Conservation (phyloP, 2,797 vertebrate species). For the Hippopotamyrus pictus region DNA sequence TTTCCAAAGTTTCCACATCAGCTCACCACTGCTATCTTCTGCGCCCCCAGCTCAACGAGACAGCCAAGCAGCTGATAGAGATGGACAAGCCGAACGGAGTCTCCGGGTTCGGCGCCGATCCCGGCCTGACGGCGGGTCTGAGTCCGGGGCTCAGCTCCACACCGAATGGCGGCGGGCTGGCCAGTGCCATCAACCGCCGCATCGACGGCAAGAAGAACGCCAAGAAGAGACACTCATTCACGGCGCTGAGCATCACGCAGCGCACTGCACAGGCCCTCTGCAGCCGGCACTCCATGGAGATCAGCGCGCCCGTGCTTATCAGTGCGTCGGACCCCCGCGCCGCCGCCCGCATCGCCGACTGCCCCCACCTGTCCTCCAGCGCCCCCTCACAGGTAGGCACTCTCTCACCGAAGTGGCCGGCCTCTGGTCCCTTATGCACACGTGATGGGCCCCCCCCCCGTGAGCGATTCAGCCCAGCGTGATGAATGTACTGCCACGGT, state of each 20-base stretch:
- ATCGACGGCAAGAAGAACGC: conserved; percentile 90
- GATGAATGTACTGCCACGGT: not conserved
- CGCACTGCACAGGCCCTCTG: conserved; percentile 78
- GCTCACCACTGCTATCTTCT: not conserved
- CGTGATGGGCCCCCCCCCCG: not conserved
- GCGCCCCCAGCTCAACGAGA: conserved; percentile 79
- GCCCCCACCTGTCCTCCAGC: conserved; percentile 68
- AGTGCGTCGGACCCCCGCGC: conserved; percentile 92
- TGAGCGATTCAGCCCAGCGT: not conserved
- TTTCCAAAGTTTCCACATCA: not conserved
- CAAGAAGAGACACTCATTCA: conserved; percentile 97
- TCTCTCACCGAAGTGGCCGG: not conserved
- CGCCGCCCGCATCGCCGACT: conserved; percentile 77
- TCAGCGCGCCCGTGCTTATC: conserved; percentile 91
- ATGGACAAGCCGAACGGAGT: conserved; percentile 78
- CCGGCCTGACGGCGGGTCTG: conserved; percentile 49
- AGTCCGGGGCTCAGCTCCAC: conserved; percentile 55
- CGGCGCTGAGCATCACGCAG: conserved; percentile 87
- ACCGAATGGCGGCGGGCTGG: conserved; percentile 54
- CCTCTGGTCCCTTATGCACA: not conserved
- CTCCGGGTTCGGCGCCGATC: conserved; percentile 57
- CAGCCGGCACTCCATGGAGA: conserved; percentile 98
- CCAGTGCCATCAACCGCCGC: conserved; percentile 65
- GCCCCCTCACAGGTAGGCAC: conserved; percentile 69
- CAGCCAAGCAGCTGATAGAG: conserved; percentile 92